Evolutionary conservation across 2,797 vertebrate genomes (phyloP), one percentile per base, ranked within the genome.

Genomic region (Typhlichthys eigenmanni): DNA sequence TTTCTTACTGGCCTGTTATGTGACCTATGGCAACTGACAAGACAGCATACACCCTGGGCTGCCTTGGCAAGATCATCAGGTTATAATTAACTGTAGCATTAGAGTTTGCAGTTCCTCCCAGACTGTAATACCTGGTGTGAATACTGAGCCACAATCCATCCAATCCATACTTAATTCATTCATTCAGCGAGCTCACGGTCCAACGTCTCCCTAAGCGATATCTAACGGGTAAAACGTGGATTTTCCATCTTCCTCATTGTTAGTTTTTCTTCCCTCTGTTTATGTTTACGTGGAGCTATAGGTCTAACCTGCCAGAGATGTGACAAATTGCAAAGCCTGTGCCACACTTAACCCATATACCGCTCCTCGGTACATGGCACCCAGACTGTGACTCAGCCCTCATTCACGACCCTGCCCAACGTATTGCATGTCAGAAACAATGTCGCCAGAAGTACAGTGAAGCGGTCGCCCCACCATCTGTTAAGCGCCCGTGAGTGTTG

Each of bases 1-100:
- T 84, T 85, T 79, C 61, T 71, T 12, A 11, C 67, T 34, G 55
- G 59, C 43, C 70, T 69, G 73, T 71, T 76, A 61, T 81, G 65
- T 83, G 87, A 85, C 81, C 83, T 60, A 52, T 1, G 47, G 55
- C 60, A 72, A 48, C 58, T 69, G 72, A 80, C 83, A 69, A 86
- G 83, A 86, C 74, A 70, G 13, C 80, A 71, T 78, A 83, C 85
- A 87, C 85, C 83, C 72, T 76, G 62, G 64, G 80, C 81, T 78
- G 81, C 71, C 75, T 65, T 52, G 54, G 76, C 62, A 78, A 66
- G 71, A 85, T 74, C 69, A 85, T 74, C 69, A 57, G 79, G 75
- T 64, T 82, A 84, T 89, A 89, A 89, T 90, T 89, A 89, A 87
- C 85, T 88, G 87, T 80, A 80, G 77, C 72, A 76, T 84, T 82